These are phyloP conservation scores for Clarias gariepinus DNA, from an alignment of 2,113 vertebrate species.

Conservation along the genomic window DNA sequence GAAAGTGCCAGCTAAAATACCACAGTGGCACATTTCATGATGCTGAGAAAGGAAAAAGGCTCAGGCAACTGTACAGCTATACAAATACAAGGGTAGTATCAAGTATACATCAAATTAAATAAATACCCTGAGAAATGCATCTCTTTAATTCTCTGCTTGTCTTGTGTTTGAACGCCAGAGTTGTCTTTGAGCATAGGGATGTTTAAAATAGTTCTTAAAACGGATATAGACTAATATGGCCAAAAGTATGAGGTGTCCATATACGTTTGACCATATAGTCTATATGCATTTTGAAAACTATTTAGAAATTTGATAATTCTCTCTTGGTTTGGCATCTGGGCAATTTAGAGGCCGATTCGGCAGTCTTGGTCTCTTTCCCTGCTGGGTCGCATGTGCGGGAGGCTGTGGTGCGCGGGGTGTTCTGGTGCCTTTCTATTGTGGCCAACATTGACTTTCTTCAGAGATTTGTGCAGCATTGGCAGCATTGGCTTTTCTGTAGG, in stretches of 20 bases:
- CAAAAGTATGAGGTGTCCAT: background rate
- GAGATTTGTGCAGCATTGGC: too few species aligned
- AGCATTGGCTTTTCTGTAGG: too few species aligned
- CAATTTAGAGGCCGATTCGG: too few species aligned
- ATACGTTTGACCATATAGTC: too few species aligned
- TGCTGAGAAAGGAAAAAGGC: background rate
- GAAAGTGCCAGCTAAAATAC: constrained; percentile 14
- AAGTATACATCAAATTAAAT: background rate
- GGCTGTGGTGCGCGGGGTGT: too few species aligned
- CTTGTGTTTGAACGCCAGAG: background rate
- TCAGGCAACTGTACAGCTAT: background rate
- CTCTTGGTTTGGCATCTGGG: too few species aligned
- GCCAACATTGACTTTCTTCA: too few species aligned
- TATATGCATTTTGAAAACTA: too few species aligned
- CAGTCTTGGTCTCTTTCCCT: too few species aligned
- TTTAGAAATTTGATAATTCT: too few species aligned
- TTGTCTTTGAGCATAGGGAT: background rate
- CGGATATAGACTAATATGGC: background rate
- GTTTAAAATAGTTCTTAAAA: background rate
- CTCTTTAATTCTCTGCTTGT: background rate
- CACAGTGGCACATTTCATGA: background rate
- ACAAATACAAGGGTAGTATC: background rate
- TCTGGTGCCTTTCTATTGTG: too few species aligned
- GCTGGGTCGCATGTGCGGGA: too few species aligned
- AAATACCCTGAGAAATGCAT: background rate